A percentile compares a stretch with the other conserved stretches of the same genome.
These are phyloP conservation scores for Mustela erminea DNA, from an alignment of 2,797 vertebrate genomes.

Conservation along the genomic window DNA sequence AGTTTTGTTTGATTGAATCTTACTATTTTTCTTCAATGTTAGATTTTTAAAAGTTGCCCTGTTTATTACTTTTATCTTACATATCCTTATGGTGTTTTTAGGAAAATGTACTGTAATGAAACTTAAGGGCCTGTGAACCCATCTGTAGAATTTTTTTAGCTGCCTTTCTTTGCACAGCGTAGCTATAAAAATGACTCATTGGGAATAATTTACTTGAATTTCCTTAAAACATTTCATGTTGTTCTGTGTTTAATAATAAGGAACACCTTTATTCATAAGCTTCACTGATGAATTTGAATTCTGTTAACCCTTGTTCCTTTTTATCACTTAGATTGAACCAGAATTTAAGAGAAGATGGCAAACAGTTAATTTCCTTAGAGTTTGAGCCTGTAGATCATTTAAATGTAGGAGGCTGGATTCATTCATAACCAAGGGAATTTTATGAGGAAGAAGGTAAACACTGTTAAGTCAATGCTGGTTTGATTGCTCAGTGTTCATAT, in stretches of 20 bases:
- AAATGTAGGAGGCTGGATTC: not conserved
- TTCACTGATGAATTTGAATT: not conserved
- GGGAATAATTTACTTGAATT: conserved; percentile 20
- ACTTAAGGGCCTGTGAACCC: not conserved
- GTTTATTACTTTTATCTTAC: not conserved
- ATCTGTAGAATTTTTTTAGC: not conserved
- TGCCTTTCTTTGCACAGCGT: not conserved
- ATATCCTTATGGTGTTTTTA: not conserved
- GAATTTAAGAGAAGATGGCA: not conserved
- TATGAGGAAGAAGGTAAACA: not conserved
- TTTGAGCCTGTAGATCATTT: not conserved
- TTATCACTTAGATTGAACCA: not conserved
- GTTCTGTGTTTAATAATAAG: not conserved
- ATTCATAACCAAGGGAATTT: not conserved
- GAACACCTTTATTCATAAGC: not conserved
- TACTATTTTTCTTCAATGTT: not conserved
- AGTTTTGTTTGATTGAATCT: not conserved
- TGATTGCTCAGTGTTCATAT: not conserved
- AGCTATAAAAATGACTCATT: not conserved
- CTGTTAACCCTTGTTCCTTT: not conserved
- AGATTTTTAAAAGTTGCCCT: not conserved
- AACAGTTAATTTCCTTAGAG: not conserved
- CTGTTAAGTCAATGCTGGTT: not conserved
- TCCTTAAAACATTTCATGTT: not conserved
- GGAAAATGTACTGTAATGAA: not conserved